These are phyloP conservation scores for Hylomyscus alleni DNA, from an alignment of 2,797 vertebrate genomes.

Conservation along the genomic window DNA sequence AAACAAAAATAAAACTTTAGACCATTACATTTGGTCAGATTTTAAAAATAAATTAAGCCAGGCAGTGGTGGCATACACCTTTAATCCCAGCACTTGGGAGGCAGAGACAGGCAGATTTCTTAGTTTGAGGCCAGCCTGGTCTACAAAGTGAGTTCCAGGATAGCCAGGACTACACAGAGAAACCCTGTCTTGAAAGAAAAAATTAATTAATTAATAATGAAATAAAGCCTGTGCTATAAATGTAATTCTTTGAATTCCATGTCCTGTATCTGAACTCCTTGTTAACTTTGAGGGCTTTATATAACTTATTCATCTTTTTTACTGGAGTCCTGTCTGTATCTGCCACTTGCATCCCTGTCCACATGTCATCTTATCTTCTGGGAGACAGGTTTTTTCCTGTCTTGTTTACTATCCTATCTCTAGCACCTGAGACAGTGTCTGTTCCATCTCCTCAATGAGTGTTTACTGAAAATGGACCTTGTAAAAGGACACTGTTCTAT, in stretches of 20 bases:
- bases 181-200: no score
- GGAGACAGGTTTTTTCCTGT: constrained; percentile 18
- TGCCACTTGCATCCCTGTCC: background rate
- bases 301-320: constrained; percentile 10
- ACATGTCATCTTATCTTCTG: constrained; percentile 42
- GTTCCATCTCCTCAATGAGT: background rate
- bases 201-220: background rate
- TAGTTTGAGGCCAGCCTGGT: no score
- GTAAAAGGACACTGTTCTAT: constrained; percentile 8
- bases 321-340: background rate
- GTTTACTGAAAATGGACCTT: constrained; percentile 51
- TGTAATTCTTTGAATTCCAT: background rate
- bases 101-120: no score
- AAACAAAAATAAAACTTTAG: background rate
- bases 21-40: background rate
- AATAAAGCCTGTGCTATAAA: background rate
- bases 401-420: constrained; percentile 3
- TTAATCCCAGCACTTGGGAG: no score
- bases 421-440: constrained; percentile 12
- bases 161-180: no score
- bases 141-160: no score
- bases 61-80: no score
- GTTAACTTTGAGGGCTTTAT: background rate
- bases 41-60: background rate
- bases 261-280: background rate